These are phyloP conservation scores for Tupiocoris notatus DNA, from an alignment of 2,888 invertebrate genomes.

Conservation along the genomic window DNA sequence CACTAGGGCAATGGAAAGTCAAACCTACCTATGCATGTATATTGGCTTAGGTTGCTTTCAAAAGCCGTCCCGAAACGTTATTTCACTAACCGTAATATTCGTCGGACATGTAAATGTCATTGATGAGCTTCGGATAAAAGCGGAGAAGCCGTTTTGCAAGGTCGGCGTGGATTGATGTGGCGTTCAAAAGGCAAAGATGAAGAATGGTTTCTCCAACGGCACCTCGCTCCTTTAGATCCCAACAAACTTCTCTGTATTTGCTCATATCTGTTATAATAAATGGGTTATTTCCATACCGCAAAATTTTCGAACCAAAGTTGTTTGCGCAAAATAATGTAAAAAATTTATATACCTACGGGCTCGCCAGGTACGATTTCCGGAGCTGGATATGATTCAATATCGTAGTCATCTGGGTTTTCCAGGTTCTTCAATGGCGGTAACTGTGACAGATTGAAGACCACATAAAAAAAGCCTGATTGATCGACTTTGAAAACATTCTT, in stretches of 20 bases:
- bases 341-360: slow-evolving; percentile 53
- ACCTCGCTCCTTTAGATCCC: slow-evolving; percentile 88
- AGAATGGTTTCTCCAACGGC: slow-evolving; percentile 95
- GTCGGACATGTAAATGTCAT: slow-evolving; percentile 93
- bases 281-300: neutral
- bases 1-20: too few species aligned
- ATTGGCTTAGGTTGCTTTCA: too few species aligned
- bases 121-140: slow-evolving; percentile 92
- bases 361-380: slow-evolving; percentile 58
- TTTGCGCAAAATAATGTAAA: neutral
- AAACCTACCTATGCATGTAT: too few species aligned
- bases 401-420: slow-evolving; percentile 81
- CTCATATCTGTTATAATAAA: slow-evolving; percentile 47
- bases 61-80: too few species aligned
- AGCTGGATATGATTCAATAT: slow-evolving; percentile 60
- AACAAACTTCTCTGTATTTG: slow-evolving; percentile 81
- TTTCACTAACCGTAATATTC: slow-evolving; percentile 97
- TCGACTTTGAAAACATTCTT: too few species aligned
- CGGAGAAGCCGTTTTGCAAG: slow-evolving; percentile 86
- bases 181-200: slow-evolving; percentile 88
- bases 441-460: slow-evolving; percentile 55
- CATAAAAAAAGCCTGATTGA: too few species aligned
- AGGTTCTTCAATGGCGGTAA: slow-evolving; percentile 71
- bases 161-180: slow-evolving; percentile 87
- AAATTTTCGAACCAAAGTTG: neutral